These are phyloP conservation scores for Drosophila melanogaster DNA, from an alignment of 1,140 invertebrate species.

Conservation along the genomic window DNA sequence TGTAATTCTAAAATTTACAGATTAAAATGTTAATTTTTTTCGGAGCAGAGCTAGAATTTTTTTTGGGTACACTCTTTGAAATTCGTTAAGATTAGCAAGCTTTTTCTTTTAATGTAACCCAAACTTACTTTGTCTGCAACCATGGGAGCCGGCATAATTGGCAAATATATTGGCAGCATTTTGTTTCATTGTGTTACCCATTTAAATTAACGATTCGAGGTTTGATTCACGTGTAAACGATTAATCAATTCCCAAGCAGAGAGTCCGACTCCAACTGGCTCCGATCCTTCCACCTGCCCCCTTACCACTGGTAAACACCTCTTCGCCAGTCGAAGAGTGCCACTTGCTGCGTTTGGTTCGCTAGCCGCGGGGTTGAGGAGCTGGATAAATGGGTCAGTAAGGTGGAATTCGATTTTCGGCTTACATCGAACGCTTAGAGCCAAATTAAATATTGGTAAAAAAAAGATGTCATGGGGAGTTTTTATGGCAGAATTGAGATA, in stretches of 20 bases:
- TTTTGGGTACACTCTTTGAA: background rate
- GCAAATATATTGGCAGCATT: conserved; percentile 74
- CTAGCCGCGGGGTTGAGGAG: conserved; percentile 49
- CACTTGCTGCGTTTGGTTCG: conserved; percentile 43
- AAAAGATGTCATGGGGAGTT: conserved; percentile 66
- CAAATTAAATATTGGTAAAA: conserved; percentile 68
- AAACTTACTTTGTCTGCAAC: conserved; percentile 25
- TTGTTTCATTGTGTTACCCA: conserved; percentile 58
- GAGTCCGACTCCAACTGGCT: conserved; percentile 43
- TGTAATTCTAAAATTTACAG: background rate
- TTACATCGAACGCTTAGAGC: conserved; percentile 68
- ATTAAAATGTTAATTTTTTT: background rate
- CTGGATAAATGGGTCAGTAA: conserved; percentile 75
- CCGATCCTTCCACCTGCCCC: conserved; percentile 9
- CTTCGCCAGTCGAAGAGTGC: conserved; percentile 30
- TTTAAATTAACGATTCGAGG: conserved; percentile 74
- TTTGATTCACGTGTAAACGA: conserved; percentile 81
- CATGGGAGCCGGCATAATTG: conserved; percentile 66
- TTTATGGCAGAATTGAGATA: conserved; percentile 58
- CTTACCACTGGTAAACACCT: background rate
- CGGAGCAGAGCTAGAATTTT: background rate
- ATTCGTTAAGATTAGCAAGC: background rate
- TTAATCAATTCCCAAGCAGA: conserved; percentile 74
- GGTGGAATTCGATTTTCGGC: conserved; percentile 72
- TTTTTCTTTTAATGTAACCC: conserved; percentile 19